A percentile compares a stretch with the other conserved stretches of the same genome.
phyloP scores from a whole-genome alignment of 1,140 invertebrate genomes.

The Mylabris phalerata region DNA sequence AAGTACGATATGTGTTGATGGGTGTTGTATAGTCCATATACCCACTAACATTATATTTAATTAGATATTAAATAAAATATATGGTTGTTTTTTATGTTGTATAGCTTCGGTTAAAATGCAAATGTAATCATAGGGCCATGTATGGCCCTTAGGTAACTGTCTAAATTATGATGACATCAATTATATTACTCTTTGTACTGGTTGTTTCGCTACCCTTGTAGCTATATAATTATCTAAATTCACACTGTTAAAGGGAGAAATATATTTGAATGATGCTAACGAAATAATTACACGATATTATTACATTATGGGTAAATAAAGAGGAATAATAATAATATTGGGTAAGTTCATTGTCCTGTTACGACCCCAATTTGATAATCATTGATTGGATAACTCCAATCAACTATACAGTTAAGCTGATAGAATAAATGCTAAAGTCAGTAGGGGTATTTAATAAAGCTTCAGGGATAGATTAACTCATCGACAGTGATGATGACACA shows the following conservation, averaged over 20 bases:
- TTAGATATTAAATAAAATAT: conserved; percentile 13
- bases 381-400: conserved; percentile 13
- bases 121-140: conserved; percentile 7
- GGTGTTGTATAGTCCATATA: conserved; percentile 1
- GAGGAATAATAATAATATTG: not conserved
- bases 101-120: conserved; percentile 14
- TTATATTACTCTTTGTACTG: not conserved
- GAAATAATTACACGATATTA: not conserved
- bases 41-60: conserved; percentile 1
- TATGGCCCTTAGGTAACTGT: conserved; percentile 4
- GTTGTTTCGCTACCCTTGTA: not conserved
- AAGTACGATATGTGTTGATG: not conserved
- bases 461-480: not conserved
- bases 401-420: conserved; percentile 6
- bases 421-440: conserved; percentile 13
- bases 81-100: conserved; percentile 6
- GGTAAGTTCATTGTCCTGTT: not conserved
- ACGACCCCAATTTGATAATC: not conserved
- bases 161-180: conserved; percentile 13
- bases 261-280: not conserved
- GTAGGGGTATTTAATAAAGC: not conserved
- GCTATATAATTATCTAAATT: conserved; percentile 1
- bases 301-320: not conserved
- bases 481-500: conserved; percentile 1
- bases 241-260: not conserved